phyloP scores from a whole-genome alignment of 2,797 vertebrate genomes.

The Parambassis ranga region DNA sequence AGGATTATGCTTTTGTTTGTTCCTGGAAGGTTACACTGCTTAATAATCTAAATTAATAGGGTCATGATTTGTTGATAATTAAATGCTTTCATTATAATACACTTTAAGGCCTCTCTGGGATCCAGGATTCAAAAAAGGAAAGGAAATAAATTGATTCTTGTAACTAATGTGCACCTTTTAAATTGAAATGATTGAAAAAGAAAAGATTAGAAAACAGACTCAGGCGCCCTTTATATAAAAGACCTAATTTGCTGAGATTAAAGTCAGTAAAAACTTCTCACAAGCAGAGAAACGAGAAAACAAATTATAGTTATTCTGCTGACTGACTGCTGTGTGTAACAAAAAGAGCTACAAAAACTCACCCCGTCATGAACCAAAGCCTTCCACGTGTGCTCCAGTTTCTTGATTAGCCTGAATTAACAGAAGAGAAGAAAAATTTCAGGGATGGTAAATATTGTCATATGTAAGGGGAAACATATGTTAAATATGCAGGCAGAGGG shows the following conservation, averaged over 20 bases:
- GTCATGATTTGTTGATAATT: background rate
- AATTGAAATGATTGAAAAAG: too few species aligned
- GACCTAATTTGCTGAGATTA: too few species aligned
- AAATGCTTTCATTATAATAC: background rate
- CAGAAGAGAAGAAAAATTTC: constrained; percentile 23
- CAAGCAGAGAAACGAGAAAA: rapidly evolving
- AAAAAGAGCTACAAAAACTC: constrained; percentile 59
- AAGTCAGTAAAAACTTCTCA: rapidly evolving
- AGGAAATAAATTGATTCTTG: too few species aligned
- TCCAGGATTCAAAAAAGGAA: too few species aligned
- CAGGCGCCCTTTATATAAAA: too few species aligned
- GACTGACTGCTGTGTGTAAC: background rate
- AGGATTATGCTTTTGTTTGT: background rate
- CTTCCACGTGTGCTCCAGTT: constrained; percentile 99
- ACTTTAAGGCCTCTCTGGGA: background rate
- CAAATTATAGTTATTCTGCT: background rate
- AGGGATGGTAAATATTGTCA: background rate
- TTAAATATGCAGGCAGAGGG: background rate
- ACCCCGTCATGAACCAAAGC: constrained; percentile 97
- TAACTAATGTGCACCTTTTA: too few species aligned
- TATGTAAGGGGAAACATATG: background rate
- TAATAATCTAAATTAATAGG: background rate
- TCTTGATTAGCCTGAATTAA: constrained; percentile 92
- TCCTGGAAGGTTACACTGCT: background rate
- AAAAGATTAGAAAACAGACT: too few species aligned